A percentile compares a stretch with the other conserved stretches of the same genome.
Evolutionary conservation across 2,888 invertebrate species (phyloP).

Genomic region (Pteria penguin): DNA sequence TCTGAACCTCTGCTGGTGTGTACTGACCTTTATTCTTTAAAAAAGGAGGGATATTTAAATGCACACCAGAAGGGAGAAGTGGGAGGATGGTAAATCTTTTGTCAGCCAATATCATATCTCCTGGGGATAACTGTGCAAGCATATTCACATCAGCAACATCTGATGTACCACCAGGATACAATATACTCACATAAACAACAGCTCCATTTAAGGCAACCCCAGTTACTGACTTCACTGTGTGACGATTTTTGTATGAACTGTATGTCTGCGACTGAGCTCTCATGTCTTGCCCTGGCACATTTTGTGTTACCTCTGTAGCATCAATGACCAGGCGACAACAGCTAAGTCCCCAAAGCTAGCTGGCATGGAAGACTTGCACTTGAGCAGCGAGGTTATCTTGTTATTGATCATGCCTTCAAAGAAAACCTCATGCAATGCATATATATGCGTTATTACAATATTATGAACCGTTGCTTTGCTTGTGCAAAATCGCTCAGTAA

Average conservation of each 20-base stretch:
- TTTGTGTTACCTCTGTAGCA: background rate
- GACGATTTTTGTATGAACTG: no score
- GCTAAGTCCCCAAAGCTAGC: background rate
- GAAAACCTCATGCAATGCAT: background rate
- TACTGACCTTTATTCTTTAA: no score
- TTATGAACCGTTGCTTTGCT: background rate
- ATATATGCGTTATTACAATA: background rate
- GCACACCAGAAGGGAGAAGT: slow-evolving; percentile 6
- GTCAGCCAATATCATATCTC: no score
- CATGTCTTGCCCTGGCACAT: slow-evolving; percentile 1
- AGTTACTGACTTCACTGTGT: no score
- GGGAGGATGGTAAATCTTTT: slow-evolving; percentile 37
- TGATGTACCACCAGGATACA: slow-evolving; percentile 52
- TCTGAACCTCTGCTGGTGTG: no score
- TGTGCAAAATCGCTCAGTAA: background rate
- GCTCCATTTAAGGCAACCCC: no score
- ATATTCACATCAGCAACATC: no score
- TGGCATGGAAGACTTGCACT: background rate
- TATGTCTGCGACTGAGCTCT: background rate
- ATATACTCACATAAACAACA: slow-evolving; percentile 40
- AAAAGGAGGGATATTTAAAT: slow-evolving; percentile 16
- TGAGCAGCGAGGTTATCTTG: background rate
- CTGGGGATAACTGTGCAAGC: no score
- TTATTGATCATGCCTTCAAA: background rate
- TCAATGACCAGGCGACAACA: no score